Base-by-base conservation (phyloP, 2,797 vertebrate genomes). In the Melanotaenia maccullochi region DNA sequence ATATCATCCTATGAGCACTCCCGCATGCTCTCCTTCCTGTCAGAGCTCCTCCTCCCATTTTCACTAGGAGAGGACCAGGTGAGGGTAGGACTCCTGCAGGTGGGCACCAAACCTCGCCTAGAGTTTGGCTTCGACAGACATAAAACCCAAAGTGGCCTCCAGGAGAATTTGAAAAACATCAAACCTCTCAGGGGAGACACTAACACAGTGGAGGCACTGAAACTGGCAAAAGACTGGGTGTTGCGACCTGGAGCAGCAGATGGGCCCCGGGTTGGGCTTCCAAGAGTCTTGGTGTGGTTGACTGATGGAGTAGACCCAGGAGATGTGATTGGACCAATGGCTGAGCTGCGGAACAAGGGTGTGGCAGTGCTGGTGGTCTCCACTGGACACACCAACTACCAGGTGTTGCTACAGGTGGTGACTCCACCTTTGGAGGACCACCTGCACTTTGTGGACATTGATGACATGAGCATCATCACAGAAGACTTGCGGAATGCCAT, bases 261-360 rank as follows among this genome's bases (percentile, higher is more conserved):
- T 0, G 96, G 96, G 0, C 93, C 96, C 36, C 91, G 96, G 38
- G 72, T 78, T 0, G 94, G 88, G 0, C 95, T 98, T 6, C 97
- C 97, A 1, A 96, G 97, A 75, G 97, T 98, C 8, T 85, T 99
- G 90, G 93, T 99, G 47, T 99, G 98, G 98, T 89, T 99, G 84
- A 99, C 98, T 0, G 98, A 99, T 0, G 98, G 97, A 2, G 94
- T 96, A 71, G 96, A 97, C 81, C 97, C 95, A 0, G 97, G 97
- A 0, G 94, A 96, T 18, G 94, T 99, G 82, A 91, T 93, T 0
- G 92, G 93, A 77, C 95, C 96, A 33, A 96, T 96, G 96, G 91
- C 85, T 42, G 91, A 93, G 28, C 93, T 99, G 60, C 95, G 90
- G 71, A 93, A 97, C 28, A 90, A 94, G 72, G 98, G 97, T 0